Conservation (phyloP, 2,797 vertebrate genomes). For the Amphiprion clarkii region DNA sequence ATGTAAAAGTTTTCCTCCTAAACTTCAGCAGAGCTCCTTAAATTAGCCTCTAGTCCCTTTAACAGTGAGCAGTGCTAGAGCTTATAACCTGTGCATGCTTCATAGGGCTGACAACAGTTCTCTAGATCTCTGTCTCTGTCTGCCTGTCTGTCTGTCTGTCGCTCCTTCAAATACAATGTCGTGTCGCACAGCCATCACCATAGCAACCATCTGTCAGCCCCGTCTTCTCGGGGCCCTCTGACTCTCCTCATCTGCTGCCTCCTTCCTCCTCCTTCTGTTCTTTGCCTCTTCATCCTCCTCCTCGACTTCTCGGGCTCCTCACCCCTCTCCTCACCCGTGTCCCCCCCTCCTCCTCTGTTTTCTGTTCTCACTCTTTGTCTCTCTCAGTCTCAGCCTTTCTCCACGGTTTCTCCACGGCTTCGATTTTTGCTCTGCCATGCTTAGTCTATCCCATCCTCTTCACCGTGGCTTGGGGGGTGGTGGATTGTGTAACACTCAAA, state of each 20-base stretch:
- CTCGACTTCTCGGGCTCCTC: slow-evolving; percentile 26
- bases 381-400: slow-evolving; percentile 61
- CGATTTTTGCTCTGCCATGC: slow-evolving; percentile 77
- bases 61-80: slow-evolving; percentile 84
- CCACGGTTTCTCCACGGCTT: slow-evolving; percentile 77
- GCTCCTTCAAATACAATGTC: slow-evolving; percentile 78
- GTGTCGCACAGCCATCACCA: slow-evolving; percentile 80
- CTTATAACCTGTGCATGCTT: slow-evolving; percentile 85
- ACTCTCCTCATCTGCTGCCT: slow-evolving; percentile 75
- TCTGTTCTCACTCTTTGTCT: slow-evolving; percentile 58
- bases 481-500: slow-evolving; percentile 80
- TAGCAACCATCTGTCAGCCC: slow-evolving; percentile 82
- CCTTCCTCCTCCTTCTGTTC: slow-evolving; percentile 47
- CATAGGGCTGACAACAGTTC: slow-evolving; percentile 79
- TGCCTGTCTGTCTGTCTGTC: slow-evolving; percentile 81
- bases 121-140: slow-evolving; percentile 78
- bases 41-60: slow-evolving; percentile 87
- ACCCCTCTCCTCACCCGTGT: slow-evolving; percentile 8
- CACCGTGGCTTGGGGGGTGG: slow-evolving; percentile 75
- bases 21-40: slow-evolving; percentile 81
- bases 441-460: slow-evolving; percentile 80
- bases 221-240: slow-evolving; percentile 72
- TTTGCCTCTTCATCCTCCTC: slow-evolving; percentile 29
- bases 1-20: slow-evolving; percentile 78
- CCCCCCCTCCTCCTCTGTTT: slow-evolving; percentile 29